These are phyloP conservation scores for Crypturellus undulatus DNA, from an alignment of 2,113 vertebrate species.

Conservation along the genomic window DNA sequence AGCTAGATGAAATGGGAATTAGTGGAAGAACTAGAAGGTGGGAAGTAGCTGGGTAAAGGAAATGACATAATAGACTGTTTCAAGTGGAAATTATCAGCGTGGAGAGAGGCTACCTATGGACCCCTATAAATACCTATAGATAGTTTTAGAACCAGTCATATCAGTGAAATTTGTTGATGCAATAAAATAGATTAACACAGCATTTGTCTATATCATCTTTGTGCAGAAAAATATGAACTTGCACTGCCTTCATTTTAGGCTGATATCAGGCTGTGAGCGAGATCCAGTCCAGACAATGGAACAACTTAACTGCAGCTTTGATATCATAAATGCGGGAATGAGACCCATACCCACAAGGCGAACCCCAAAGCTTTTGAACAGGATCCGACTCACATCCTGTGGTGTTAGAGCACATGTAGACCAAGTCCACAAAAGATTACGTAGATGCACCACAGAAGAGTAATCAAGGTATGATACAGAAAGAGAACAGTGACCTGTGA, in stretches of 20 bases:
- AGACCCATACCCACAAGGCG: not conserved
- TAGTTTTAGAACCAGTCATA: not conserved
- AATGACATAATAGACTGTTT: not conserved
- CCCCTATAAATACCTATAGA: not conserved
- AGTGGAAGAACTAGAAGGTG: not conserved
- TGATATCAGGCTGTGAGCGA: not conserved
- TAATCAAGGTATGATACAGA: not conserved
- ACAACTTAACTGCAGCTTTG: not conserved
- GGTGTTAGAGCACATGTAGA: not conserved
- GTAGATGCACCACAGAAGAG: not conserved
- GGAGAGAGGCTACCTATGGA: not conserved
- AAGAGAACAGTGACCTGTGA: not conserved
- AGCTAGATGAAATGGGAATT: conserved; percentile 27
- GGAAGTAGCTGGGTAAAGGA: not conserved
- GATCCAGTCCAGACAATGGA: not conserved
- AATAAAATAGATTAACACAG: not conserved
- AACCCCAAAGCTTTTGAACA: not conserved
- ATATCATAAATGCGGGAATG: not conserved
- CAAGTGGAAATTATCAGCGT: not conserved
- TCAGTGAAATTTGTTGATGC: not conserved
- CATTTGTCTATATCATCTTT: not conserved
- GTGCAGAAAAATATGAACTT: not conserved
- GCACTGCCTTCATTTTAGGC: not conserved
- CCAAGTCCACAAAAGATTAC: not conserved
- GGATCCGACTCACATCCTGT: fast-evolving